Percentiles rank a stretch among this genome's conserved stretches.
Evolutionary conservation across 2,888 invertebrate genomes (phyloP).

Genomic region (Oligia latruncula): DNA sequence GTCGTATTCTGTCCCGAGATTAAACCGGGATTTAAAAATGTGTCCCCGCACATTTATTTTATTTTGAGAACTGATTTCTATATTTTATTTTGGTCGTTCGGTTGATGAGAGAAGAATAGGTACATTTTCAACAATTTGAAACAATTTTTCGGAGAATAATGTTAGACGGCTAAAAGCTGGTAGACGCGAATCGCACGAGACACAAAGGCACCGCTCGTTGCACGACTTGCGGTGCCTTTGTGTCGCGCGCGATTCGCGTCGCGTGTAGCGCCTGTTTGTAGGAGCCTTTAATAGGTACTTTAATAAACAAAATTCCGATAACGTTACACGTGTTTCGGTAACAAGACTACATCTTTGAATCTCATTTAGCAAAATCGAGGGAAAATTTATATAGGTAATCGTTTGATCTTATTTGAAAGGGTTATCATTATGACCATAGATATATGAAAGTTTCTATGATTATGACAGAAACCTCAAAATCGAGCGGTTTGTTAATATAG

Average conservation of each 20-base stretch:
- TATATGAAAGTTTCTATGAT: no score
- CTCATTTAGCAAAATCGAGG: not conserved
- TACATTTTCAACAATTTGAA: not conserved
- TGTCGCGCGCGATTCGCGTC: no score
- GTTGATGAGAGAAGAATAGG: not conserved
- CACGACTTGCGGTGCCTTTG: no score
- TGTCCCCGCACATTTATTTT: constrained; percentile 20
- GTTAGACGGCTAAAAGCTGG: not conserved
- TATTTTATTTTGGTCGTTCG: not conserved
- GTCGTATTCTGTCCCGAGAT: constrained; percentile 42
- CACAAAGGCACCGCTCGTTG: no score
- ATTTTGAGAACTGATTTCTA: not conserved
- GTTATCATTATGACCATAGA: not conserved
- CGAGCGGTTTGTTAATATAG: constrained; percentile 21
- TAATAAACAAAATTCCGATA: not conserved
- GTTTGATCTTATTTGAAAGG: constrained; percentile 23
- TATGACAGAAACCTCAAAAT: not conserved
- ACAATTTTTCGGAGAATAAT: not conserved
- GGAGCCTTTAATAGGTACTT: no score
- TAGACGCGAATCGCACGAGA: no score
- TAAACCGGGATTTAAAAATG: constrained; percentile 35
- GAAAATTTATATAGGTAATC: constrained; percentile 12
- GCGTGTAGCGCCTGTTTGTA: no score
- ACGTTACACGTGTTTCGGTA: constrained; percentile 16
- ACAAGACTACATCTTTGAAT: constrained; percentile 16